These are phyloP conservation scores for Xylota segnis DNA, from an alignment of 2,888 invertebrate species.

Conservation along the genomic window DNA sequence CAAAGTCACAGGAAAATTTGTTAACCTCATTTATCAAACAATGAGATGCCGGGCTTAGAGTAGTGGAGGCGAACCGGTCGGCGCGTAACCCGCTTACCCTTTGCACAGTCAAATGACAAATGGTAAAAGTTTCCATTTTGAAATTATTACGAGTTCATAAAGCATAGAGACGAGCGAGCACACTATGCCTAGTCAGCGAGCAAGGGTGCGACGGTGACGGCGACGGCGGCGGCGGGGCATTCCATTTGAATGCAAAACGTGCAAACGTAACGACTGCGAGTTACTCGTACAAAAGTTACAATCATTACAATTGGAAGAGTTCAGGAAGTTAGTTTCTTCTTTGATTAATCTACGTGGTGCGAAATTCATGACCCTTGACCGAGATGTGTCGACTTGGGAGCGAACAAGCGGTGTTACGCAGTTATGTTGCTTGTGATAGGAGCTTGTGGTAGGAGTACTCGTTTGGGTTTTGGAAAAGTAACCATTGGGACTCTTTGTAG, in stretches of 20 bases:
- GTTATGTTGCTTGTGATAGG: background rate
- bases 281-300: slow-evolving; percentile 54
- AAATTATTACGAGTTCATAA: slow-evolving; percentile 76
- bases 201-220: too few relatives aligned
- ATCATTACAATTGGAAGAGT: slow-evolving; percentile 66
- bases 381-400: slow-evolving; percentile 34
- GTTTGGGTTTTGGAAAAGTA: too few relatives aligned
- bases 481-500: too few relatives aligned
- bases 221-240: slow-evolving; percentile 22
- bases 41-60: slow-evolving; percentile 33
- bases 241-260: slow-evolving; percentile 57
- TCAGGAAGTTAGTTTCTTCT: slow-evolving; percentile 54
- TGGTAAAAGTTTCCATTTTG: slow-evolving; percentile 73
- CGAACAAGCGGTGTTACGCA: slow-evolving; percentile 28
- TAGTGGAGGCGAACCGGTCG: slow-evolving; percentile 28
- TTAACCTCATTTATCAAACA: slow-evolving; percentile 77
- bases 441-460: too few relatives aligned
- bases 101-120: slow-evolving; percentile 67
- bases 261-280: slow-evolving; percentile 31
- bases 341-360: slow-evolving; percentile 69
- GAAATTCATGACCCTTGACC: slow-evolving; percentile 71
- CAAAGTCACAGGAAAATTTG: slow-evolving; percentile 70
- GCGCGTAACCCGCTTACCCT: slow-evolving; percentile 59
- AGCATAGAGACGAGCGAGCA: slow-evolving; percentile 36
- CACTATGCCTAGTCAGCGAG: slow-evolving; percentile 19